Base-by-base conservation (phyloP, 1,140 invertebrate genomes). In the Drosophila serrata region DNA sequence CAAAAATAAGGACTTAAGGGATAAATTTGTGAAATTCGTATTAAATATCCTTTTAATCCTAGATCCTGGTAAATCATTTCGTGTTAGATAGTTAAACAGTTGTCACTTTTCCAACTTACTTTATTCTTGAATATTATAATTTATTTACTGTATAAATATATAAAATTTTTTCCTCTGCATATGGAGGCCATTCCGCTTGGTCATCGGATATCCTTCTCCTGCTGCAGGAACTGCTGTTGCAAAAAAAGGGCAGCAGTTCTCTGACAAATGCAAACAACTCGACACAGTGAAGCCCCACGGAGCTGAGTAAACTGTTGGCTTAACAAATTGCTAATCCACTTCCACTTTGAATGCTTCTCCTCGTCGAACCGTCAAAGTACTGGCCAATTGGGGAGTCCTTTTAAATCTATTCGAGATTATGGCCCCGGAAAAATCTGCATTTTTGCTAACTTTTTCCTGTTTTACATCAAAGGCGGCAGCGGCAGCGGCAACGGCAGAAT, bases 301-400 rank as follows among this genome's bases (percentile, higher is more conserved):
- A 76, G 45, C 74, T 79, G 76, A 61, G 82, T 81, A 86, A 86
- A 86, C 70, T 87, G 82, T 86, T 86, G 82, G 82, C 82, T 86
- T 81, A 86, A 86, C 82, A 75, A 86, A 86, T 86, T 87, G 79
- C 82, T 86, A 86, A 86, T 86, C 75, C 75, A 78, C 65, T 65
- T 64, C 60, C 63, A 48, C 75, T 72, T 58, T 70, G 65, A 70
- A 59, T 72, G 43, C 51, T 49, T 39, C 42, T 42, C 17, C n/a
- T 31, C 35, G 33, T 37, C 61, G 37, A 62, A 55, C 29, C 35
- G 27, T 29, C 43, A 69, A 67, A 69, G 65, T 67, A 13, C 37
- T 40, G 37, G 65, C 31, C 61, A 49, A 67, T 43, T 31, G 29
- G 62, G 31, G 56, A 45, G 62, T 35, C 27, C 62, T 19, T 27